Evolutionary conservation across 1,140 invertebrate species (phyloP).

Genomic region (Bombus consobrinus): DNA sequence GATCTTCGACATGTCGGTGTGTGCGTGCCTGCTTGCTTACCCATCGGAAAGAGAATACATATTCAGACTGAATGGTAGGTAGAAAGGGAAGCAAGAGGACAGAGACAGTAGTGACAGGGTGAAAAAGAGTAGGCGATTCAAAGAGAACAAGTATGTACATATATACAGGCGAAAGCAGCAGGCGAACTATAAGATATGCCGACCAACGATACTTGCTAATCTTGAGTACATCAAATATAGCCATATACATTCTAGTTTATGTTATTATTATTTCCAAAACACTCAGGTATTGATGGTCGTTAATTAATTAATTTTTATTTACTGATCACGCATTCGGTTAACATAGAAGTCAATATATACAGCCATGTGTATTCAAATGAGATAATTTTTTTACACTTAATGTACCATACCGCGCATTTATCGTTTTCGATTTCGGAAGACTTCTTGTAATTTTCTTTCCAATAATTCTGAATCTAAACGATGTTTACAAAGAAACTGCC

Average conservation of each 20-base stretch:
- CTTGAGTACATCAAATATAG: not conserved
- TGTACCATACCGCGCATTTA: not conserved
- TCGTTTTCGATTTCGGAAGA: conserved; percentile 38
- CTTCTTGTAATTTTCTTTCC: conserved; percentile 78
- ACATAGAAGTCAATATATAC: not conserved
- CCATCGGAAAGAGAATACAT: conserved; percentile 42
- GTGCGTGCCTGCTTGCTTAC: conserved; percentile 29
- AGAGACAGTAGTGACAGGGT: conserved; percentile 36
- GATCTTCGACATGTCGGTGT: conserved; percentile 35
- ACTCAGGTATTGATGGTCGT: not conserved
- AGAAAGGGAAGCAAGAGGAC: conserved; percentile 47
- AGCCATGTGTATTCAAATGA: not conserved
- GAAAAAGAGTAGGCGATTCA: conserved; percentile 32
- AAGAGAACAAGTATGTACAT: conserved; percentile 1
- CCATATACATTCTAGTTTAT: not conserved
- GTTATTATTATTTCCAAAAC: not conserved
- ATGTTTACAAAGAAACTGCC: conserved; percentile 93
- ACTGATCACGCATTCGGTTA: not conserved
- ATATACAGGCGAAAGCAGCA: conserved; percentile 33
- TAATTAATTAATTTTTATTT: conserved; percentile 9
- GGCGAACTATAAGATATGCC: conserved; percentile 25
- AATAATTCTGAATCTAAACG: conserved; percentile 85
- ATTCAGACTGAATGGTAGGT: not conserved
- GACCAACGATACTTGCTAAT: conserved; percentile 10
- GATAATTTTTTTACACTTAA: not conserved